Evolutionary conservation across 2,113 vertebrate species (phyloP), one percentile per base, ranked within the genome.

Genomic region (Pipa parva): DNA sequence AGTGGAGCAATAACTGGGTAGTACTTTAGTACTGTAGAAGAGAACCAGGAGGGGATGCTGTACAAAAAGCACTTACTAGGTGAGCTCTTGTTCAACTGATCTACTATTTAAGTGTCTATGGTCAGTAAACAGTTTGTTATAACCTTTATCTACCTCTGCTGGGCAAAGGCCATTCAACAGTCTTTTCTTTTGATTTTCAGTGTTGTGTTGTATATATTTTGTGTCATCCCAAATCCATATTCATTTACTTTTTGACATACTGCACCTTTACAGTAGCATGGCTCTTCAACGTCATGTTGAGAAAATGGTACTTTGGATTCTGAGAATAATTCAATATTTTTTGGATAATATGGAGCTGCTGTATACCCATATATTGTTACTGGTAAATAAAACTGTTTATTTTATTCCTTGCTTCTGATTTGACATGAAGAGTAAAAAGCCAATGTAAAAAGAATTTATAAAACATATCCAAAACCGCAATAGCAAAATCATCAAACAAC

Each of bases 121-220:
- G 69, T 80, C 75, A 80, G 78, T 80, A 79, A 83, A 75, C 80
- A 80, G 72, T 79, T 80, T 82, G 79, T 77, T 79, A 73, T 77
- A 79, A 79, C 77, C 69, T 81, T 78, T 76, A 63, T 72, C 80
- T 80, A 67, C 75, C 77, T 83, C 77, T 80, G 71, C 76, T 77
- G 67, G 72, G 72, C 74, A 75, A 82, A 85, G 76, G 39, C 77
- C 77, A 74, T 74, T 54, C 74, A 54, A 58, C n/a, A 54, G 20
- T 75, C 51, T 59, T 42, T 59, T 59, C 64, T 6, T 15, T 42
- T 42, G 6, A n/a, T n/a, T 78, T 72, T 76, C 50, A 71, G 71
- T 77, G 22, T 2, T 22, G 61, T 76, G 74, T n/a, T 71, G 72
- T 52, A 20, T 61, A n/a, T 29, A 12, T 15, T 60, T 80, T 76